Evolutionary conservation across 2,797 vertebrate species (phyloP).

Genomic region (Dendrocincla fuliginosa): DNA sequence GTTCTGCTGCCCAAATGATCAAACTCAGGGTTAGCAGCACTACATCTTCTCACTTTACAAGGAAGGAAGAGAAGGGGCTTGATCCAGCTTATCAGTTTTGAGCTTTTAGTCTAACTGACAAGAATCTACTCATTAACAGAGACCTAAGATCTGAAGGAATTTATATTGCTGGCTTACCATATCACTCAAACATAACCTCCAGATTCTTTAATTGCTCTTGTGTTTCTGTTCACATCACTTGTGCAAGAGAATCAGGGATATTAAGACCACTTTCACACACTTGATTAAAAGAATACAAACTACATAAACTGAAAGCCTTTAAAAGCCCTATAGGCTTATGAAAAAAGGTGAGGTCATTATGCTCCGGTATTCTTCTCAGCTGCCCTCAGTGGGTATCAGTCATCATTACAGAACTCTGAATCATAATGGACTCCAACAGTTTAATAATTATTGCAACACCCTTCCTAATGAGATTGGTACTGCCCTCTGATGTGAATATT

Average conservation of each 20-base stretch:
- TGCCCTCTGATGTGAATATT: constrained; percentile 62
- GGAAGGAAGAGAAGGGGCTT: constrained; percentile 24
- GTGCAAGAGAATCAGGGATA: constrained; percentile 27
- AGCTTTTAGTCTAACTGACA: constrained; percentile 41
- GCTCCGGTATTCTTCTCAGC: not conserved
- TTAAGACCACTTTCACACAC: not conserved
- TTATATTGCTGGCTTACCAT: constrained; percentile 15
- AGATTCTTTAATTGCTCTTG: constrained; percentile 42
- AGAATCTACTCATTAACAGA: constrained; percentile 58
- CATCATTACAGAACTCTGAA: constrained; percentile 48
- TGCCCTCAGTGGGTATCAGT: constrained; percentile 57
- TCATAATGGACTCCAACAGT: constrained; percentile 69
- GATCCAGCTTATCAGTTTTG: constrained; percentile 26
- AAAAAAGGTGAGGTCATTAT: constrained; percentile 31
- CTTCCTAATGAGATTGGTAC: constrained; percentile 50
- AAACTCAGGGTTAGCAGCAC: constrained; percentile 34
- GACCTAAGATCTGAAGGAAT: constrained; percentile 54
- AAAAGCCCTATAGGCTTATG: constrained; percentile 1
- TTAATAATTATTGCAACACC: constrained; percentile 61
- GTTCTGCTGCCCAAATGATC: constrained; percentile 9
- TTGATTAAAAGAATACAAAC: constrained; percentile 43
- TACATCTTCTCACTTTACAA: constrained; percentile 22
- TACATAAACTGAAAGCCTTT: constrained; percentile 7
- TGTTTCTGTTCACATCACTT: constrained; percentile 21
- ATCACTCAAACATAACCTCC: constrained; percentile 25